Conservation (phyloP, 37 sponge, comb jelly and placozoan genomes). For the Halisarca cf. caerulea region DNA sequence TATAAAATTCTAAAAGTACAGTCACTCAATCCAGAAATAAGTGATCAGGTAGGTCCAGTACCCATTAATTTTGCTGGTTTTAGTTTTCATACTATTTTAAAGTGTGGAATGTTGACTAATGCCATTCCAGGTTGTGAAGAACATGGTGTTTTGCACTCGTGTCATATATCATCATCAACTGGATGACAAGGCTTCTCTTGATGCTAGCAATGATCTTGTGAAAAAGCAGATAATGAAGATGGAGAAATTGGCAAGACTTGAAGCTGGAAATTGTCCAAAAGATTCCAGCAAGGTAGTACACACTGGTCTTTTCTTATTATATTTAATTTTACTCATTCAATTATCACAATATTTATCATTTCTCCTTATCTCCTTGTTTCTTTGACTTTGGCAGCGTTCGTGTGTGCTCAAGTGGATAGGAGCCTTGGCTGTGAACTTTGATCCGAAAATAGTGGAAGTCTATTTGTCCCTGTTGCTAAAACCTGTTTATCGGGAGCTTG, state of each 20-base stretch:
- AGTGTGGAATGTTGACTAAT: background rate
- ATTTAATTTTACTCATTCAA: too few relatives aligned
- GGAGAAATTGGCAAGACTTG: constrained; percentile 58
- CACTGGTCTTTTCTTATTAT: too few relatives aligned
- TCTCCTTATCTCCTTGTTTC: too few relatives aligned
- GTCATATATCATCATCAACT: background rate
- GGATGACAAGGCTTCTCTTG: background rate
- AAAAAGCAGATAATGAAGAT: constrained; percentile 46
- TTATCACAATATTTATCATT: too few relatives aligned
- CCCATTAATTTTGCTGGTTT: background rate
- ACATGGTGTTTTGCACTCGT: constrained; percentile 53
- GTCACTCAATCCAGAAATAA: background rate
- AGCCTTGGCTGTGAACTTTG: constrained; percentile 73
- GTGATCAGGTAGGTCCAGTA: background rate
- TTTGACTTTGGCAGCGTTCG: too few relatives aligned
- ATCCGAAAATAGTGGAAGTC: constrained; percentile 14
- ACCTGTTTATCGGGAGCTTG: constrained; percentile 69
- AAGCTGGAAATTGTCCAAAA: constrained; percentile 79
- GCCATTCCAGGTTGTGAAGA: constrained; percentile 63
- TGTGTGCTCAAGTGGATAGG: constrained; percentile 85
- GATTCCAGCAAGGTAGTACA: constrained; percentile 74
- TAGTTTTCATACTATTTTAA: background rate
- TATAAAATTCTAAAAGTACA: background rate
- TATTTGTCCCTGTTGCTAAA: constrained; percentile 52
- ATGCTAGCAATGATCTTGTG: constrained; percentile 9